A percentile compares a stretch with the other conserved stretches of the same genome.
phyloP scores from a whole-genome alignment of 2,797 vertebrate genomes.

The Macropodus opercularis region DNA sequence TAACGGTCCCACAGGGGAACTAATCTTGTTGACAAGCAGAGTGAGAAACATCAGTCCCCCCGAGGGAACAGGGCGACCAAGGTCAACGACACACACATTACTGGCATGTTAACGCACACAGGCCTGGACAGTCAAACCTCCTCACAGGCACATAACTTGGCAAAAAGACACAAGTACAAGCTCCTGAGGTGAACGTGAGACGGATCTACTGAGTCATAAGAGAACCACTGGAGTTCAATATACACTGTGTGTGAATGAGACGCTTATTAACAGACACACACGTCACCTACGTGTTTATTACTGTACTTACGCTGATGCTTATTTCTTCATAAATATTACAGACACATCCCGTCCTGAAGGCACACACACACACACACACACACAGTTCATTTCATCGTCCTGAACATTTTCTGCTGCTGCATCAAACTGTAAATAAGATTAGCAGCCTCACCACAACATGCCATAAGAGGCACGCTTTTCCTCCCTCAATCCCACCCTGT shows the following conservation, averaged over 20 bases:
- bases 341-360: background rate
- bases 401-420: conserved; percentile 33
- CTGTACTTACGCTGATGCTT: background rate
- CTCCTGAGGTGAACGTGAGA: too few relatives aligned
- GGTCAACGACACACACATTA: conserved; percentile 51
- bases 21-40: conserved; percentile 77
- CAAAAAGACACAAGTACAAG: background rate
- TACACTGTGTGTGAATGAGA: too few relatives aligned
- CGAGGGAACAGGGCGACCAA: conserved; percentile 49
- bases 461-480: conserved; percentile 11
- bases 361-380: background rate
- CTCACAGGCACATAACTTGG: background rate
- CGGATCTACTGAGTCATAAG: too few relatives aligned
- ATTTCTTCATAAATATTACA: background rate
- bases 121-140: background rate
- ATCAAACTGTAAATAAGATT: conserved; percentile 55
- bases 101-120: conserved; percentile 9
- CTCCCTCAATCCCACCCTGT: conserved; percentile 16
- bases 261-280: background rate
- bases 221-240: too few relatives aligned
- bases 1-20: conserved; percentile 69
- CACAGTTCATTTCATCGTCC: conserved; percentile 25
- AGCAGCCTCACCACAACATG: conserved; percentile 29
- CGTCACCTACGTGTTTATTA: background rate
- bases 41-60: conserved; percentile 71